A percentile compares a stretch with the other conserved stretches of the same genome.
Conservation (phyloP, 2,888 invertebrate species). For the Torymus tubicola region DNA sequence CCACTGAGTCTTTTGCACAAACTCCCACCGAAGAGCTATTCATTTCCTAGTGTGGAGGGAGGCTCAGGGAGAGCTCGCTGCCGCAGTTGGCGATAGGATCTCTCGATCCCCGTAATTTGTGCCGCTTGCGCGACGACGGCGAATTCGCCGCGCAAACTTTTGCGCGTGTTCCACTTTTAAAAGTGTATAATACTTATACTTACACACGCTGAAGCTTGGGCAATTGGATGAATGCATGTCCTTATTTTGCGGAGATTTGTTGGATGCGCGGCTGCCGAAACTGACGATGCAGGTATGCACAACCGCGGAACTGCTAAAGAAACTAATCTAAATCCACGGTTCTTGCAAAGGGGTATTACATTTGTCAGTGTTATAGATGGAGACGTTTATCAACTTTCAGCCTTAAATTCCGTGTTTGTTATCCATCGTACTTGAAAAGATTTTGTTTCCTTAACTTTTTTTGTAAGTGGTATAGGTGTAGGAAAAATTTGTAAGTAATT, state of each 20-base stretch:
- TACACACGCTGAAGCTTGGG: too few relatives aligned
- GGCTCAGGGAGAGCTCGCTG: not conserved
- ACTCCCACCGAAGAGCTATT: conserved; percentile 21
- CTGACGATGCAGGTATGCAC: not conserved
- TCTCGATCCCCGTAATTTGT: conserved; percentile 41
- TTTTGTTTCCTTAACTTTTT: too few relatives aligned
- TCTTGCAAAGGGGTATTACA: not conserved
- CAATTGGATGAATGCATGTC: too few relatives aligned
- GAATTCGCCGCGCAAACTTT: conserved; percentile 24
- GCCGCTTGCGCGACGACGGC: not conserved
- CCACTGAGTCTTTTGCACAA: not conserved
- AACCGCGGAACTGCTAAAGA: not conserved
- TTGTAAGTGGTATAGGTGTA: too few relatives aligned
- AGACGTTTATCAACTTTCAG: too few relatives aligned
- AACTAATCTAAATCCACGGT: conserved; percentile 39
- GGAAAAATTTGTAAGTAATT: too few relatives aligned
- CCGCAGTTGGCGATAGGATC: conserved; percentile 11
- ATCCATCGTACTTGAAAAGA: too few relatives aligned
- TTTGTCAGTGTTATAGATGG: too few relatives aligned
- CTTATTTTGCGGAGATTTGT: too few relatives aligned
- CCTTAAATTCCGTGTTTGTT: too few relatives aligned
- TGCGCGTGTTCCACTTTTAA: conserved; percentile 32
- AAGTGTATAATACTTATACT: conserved; percentile 5
- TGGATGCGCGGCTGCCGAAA: not conserved
- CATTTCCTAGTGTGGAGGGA: not conserved